Percentiles rank a stretch among this genome's conserved stretches.
Evolutionary conservation across 2,113 vertebrate genomes (phyloP).

Genomic region (Boulengeromyrus knoepffleri): DNA sequence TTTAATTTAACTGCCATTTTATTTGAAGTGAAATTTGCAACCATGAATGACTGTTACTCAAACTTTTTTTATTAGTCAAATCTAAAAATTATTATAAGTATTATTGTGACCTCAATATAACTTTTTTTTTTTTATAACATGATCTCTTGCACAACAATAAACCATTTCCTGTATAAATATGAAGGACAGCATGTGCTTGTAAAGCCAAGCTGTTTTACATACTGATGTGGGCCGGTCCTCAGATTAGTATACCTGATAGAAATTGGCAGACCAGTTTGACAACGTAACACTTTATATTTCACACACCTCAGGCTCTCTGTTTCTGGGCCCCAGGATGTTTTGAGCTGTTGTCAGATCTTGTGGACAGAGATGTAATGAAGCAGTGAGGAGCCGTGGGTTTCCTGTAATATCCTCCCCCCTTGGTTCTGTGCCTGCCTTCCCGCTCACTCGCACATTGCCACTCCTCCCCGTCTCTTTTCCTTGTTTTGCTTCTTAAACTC

Average conservation of each 20-base stretch:
- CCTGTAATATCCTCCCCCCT: not conserved
- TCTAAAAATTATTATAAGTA: not conserved
- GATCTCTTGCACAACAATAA: not conserved
- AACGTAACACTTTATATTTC: not conserved
- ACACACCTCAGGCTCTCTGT: not conserved
- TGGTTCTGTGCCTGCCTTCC: not conserved
- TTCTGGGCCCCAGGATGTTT: not conserved
- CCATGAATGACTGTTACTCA: not conserved
- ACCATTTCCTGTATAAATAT: not conserved
- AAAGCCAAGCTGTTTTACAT: not conserved
- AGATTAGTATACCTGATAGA: not conserved
- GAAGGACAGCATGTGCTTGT: not conserved
- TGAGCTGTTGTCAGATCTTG: not conserved
- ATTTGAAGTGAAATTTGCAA: not conserved
- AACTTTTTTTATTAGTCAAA: not conserved
- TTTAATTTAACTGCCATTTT: not conserved
- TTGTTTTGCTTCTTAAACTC: not conserved
- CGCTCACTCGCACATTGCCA: not conserved
- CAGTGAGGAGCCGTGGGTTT: not conserved
- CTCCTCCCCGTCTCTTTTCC: not conserved
- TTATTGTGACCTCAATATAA: not conserved
- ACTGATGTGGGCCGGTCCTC: not conserved
- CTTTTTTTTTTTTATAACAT: not conserved
- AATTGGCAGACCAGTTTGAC: not conserved
- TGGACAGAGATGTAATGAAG: not conserved